Percentiles rank a stretch among this genome's conserved stretches.
Conservation (phyloP, 2,797 vertebrate species). For the Ctenosaura bakeri region DNA sequence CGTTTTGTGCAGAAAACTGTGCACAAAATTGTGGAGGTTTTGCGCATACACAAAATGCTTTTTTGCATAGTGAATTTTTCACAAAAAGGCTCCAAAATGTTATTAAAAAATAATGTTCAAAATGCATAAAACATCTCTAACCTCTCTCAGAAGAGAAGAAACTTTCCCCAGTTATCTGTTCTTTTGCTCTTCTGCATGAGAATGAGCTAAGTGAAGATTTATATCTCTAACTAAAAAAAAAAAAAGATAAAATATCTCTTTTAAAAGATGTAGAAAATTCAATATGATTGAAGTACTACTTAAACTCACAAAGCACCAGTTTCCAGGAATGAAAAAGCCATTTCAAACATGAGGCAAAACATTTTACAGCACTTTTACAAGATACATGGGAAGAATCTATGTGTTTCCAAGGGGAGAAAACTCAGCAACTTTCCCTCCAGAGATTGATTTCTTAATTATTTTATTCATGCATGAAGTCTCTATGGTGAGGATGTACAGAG, state of each 20-base stretch:
- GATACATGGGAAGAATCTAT: neutral
- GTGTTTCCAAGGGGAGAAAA: neutral
- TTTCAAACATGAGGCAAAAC: neutral
- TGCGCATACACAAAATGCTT: no score
- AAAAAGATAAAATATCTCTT: neutral
- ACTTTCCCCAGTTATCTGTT: no score
- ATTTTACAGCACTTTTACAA: neutral
- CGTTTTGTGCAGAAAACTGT: no score
- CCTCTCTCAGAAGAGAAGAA: no score
- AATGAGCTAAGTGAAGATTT: no score
- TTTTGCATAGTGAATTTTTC: no score
- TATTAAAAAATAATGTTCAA: no score
- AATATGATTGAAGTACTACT: neutral
- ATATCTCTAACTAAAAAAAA: neutral
- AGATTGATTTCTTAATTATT: slow-evolving; percentile 5
- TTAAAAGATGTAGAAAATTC: neutral
- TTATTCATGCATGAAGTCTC: neutral
- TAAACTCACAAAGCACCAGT: neutral
- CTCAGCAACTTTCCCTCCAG: neutral
- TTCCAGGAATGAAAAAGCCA: neutral
- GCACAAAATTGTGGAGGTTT: no score
- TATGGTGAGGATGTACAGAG: no score
- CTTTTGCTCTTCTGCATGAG: no score
- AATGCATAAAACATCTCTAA: no score
- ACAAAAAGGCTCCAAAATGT: no score